phyloP scores from a whole-genome alignment of 2,797 vertebrate genomes.

The Hafferia zeledoni region DNA sequence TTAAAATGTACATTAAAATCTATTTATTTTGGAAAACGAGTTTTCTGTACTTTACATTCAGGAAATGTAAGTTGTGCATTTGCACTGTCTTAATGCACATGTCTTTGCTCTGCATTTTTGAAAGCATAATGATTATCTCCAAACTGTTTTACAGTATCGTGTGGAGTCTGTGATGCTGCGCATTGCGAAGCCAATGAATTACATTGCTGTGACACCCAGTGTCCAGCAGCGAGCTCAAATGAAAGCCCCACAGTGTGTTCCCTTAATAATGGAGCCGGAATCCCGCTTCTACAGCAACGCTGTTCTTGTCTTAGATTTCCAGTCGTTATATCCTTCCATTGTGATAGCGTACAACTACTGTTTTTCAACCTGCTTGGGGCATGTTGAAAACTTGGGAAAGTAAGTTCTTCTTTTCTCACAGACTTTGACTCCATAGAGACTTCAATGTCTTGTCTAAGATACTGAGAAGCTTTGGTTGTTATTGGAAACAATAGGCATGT shows the following conservation, averaged over 20 bases:
- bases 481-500: not conserved
- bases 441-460: not conserved
- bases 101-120: not conserved
- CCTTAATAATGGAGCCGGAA: slow-evolving; percentile 95
- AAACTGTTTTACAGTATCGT: slow-evolving; percentile 84
- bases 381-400: slow-evolving; percentile 93
- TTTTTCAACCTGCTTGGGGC: slow-evolving; percentile 95
- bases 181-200: slow-evolving; percentile 95
- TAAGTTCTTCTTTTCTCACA: slow-evolving; percentile 77
- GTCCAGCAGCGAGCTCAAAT: slow-evolving; percentile 92
- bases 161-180: slow-evolving; percentile 99
- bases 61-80: not conserved
- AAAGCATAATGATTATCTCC: not conserved
- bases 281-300: slow-evolving; percentile 98
- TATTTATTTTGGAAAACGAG: not conserved
- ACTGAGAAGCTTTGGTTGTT: not conserved
- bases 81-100: not conserved
- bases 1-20: not conserved
- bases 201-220: slow-evolving; percentile 91
- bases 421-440: not conserved
- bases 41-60: not conserved
- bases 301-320: slow-evolving; percentile 94
- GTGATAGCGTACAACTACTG: slow-evolving; percentile 99
- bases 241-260: slow-evolving; percentile 91
- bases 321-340: slow-evolving; percentile 95